phyloP scores from a whole-genome alignment of 2,888 invertebrate species.

The Pyrochroa serraticornis region DNA sequence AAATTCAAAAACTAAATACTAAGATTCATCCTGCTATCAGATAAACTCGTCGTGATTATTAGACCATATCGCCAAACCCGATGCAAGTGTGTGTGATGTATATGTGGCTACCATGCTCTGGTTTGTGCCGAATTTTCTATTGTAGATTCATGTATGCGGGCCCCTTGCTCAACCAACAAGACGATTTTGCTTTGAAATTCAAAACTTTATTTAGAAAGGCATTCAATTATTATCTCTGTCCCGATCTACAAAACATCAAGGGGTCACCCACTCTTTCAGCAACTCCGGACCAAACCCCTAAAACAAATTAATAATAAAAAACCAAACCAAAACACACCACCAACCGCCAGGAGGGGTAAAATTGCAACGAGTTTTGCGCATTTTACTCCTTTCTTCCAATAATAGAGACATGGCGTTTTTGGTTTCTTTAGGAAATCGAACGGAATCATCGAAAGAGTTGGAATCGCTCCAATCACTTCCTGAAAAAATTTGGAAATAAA shows the following conservation, averaged over 20 bases:
- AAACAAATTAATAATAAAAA: neutral
- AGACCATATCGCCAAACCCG: neutral
- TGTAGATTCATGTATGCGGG: neutral
- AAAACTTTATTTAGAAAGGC: constrained; percentile 24
- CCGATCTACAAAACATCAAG: neutral
- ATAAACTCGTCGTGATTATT: constrained; percentile 1
- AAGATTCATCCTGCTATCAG: neutral
- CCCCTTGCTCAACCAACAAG: constrained; percentile 12
- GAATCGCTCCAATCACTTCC: constrained; percentile 11
- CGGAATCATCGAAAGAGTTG: neutral
- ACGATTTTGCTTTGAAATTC: constrained; percentile 6
- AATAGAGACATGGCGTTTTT: constrained; percentile 18
- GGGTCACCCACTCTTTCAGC: constrained; percentile 6
- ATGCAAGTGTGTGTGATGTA: neutral
- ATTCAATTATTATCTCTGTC: constrained; percentile 9
- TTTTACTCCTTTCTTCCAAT: neutral
- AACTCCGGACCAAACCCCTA: constrained; percentile 15
- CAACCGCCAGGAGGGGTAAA: neutral
- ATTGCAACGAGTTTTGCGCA: neutral
- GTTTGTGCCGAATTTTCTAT: constrained; percentile 6
- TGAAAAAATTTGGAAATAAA: neutral
- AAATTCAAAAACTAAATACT: neutral
- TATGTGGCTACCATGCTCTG: constrained; percentile 9
- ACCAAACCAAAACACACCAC: too few species aligned
- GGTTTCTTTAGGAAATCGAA: constrained; percentile 21